Percentiles rank a stretch among this genome's conserved stretches.
Conservation (phyloP, 2,797 vertebrate genomes). For the Micropoecilia bifurca region DNA sequence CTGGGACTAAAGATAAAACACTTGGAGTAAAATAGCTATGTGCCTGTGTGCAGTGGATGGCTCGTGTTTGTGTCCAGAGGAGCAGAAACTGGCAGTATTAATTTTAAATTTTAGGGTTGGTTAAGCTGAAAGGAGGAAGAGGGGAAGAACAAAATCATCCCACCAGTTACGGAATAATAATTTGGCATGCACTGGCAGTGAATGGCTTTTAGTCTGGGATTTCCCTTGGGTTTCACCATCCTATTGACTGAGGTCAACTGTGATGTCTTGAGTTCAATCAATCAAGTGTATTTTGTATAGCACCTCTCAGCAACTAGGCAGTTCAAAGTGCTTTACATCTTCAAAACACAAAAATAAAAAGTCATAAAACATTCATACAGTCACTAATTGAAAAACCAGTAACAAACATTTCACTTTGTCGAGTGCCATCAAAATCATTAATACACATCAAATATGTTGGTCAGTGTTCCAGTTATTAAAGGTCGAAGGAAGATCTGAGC, state of each 20-base stretch:
- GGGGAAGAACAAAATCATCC: slow-evolving; percentile 16
- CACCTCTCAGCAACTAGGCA: too few relatives aligned
- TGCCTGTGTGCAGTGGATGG: slow-evolving; percentile 40
- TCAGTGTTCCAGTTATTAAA: too few relatives aligned
- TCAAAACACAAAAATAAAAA: too few relatives aligned
- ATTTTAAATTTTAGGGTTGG: slow-evolving; percentile 48
- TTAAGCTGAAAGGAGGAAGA: slow-evolving; percentile 16
- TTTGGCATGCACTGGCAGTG: not conserved
- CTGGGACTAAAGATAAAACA: slow-evolving; percentile 61
- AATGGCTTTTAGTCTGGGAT: slow-evolving; percentile 27
- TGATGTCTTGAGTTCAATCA: too few relatives aligned
- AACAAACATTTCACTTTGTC: too few relatives aligned
- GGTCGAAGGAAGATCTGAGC: too few relatives aligned
- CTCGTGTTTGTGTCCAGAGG: slow-evolving; percentile 27
- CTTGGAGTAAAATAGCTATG: slow-evolving; percentile 40
- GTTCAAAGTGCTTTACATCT: too few relatives aligned
- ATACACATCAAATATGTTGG: too few relatives aligned
- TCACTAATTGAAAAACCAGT: too few relatives aligned
- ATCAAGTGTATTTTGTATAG: too few relatives aligned
- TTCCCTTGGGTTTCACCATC: slow-evolving; percentile 34
- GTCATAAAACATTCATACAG: too few relatives aligned
- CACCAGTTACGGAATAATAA: slow-evolving; percentile 25
- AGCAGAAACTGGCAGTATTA: slow-evolving; percentile 40
- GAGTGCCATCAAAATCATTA: too few relatives aligned
- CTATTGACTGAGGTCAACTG: not conserved